Conservation (phyloP, 2,888 invertebrate species). For the Pyrocoelia pectoralis region DNA sequence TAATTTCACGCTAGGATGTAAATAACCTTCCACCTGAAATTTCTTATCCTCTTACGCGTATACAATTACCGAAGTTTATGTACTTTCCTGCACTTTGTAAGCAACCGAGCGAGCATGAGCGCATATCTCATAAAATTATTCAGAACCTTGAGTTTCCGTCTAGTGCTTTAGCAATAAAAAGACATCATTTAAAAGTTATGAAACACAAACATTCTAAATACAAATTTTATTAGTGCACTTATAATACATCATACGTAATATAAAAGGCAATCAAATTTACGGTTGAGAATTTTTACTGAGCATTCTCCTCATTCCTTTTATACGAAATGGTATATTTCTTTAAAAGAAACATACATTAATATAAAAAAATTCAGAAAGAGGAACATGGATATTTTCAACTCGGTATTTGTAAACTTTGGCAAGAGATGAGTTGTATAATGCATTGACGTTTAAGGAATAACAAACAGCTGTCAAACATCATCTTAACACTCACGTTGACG, state of each 20-base stretch:
- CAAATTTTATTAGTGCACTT: constrained; percentile 11
- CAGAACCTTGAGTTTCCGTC: constrained; percentile 29
- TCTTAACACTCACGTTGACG: constrained; percentile 8
- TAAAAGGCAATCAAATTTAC: constrained; percentile 8
- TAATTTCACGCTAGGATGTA: constrained; percentile 49
- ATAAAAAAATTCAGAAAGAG: not conserved
- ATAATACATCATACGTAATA: constrained; percentile 11
- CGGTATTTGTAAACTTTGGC: not conserved
- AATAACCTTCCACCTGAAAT: constrained; percentile 50
- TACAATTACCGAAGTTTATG: constrained; percentile 43
- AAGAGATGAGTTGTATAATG: not conserved
- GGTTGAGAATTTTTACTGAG: not conserved
- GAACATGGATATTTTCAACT: not conserved
- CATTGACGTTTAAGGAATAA: constrained; percentile 21
- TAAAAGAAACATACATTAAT: not conserved
- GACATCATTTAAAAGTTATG: constrained; percentile 18
- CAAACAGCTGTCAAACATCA: constrained; percentile 30
- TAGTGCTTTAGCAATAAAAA: constrained; percentile 20
- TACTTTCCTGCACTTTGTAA: constrained; percentile 42
- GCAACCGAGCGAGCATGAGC: constrained; percentile 30
- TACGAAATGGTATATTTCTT: not conserved
- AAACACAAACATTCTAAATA: constrained; percentile 15
- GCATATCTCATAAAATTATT: constrained; percentile 33
- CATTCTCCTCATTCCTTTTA: not conserved
- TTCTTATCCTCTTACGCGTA: constrained; percentile 48